phyloP scores from a whole-genome alignment of 2,797 vertebrate genomes.

The Saxicola maurus region DNA sequence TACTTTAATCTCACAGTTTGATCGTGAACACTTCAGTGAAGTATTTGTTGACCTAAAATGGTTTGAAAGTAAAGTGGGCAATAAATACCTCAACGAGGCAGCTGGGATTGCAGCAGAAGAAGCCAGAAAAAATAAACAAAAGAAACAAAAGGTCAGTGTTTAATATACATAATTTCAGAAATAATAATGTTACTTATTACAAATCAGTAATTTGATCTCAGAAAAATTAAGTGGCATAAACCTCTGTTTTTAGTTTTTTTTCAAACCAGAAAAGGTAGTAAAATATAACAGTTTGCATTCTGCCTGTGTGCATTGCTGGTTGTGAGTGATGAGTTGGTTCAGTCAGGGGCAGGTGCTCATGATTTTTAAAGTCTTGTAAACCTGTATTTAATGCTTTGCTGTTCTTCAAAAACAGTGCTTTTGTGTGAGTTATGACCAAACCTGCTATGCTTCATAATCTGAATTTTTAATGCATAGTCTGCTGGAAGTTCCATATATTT shows the following conservation, averaged over 20 bases:
- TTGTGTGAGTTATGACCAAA: neutral
- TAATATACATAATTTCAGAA: rapidly evolving
- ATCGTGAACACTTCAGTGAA: constrained; percentile 94
- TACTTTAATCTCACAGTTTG: constrained; percentile 79
- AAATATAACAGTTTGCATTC: neutral
- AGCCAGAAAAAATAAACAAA: constrained; percentile 72
- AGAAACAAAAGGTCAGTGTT: constrained; percentile 76
- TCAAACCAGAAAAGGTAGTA: neutral
- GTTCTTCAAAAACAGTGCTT: neutral
- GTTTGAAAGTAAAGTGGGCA: constrained; percentile 98
- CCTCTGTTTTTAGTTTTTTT: neutral
- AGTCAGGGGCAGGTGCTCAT: neutral
- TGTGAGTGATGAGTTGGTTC: neutral
- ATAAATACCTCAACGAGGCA: constrained; percentile 96
- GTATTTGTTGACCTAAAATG: constrained; percentile 97
- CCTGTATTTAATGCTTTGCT: neutral
- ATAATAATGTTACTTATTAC: neutral
- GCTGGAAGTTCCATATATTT: neutral
- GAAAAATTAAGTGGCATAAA: neutral
- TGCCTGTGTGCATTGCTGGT: neutral
- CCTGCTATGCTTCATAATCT: neutral
- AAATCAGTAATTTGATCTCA: neutral
- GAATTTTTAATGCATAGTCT: neutral
- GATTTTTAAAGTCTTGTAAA: neutral
- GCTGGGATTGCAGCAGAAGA: constrained; percentile 91